Percentiles rank a stretch among this genome's conserved stretches.
phyloP scores from a whole-genome alignment of 2,113 vertebrate genomes.

The Acrocephalus arundinaceus region DNA sequence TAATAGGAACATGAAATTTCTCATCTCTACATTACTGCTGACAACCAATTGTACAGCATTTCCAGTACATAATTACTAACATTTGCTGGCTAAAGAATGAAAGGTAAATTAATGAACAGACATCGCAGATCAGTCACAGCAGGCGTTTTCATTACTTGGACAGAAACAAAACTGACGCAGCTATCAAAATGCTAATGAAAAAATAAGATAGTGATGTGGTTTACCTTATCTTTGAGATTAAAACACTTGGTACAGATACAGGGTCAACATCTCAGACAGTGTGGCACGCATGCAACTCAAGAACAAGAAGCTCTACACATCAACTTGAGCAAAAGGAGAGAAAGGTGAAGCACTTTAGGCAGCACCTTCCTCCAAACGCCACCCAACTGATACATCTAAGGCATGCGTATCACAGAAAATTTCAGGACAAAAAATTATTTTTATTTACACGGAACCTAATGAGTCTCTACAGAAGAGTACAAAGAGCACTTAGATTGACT shows the following conservation, averaged over 20 bases:
- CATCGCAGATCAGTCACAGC: background rate
- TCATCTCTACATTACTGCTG: background rate
- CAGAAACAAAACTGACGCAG: background rate
- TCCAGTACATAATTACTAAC: background rate
- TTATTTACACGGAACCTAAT: background rate
- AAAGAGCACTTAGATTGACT: background rate
- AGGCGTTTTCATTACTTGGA: background rate
- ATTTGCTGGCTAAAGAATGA: background rate
- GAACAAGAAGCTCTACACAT: background rate
- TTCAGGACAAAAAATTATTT: background rate
- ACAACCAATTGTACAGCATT: background rate
- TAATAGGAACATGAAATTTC: background rate
- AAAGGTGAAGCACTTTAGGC: background rate
- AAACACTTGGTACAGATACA: background rate
- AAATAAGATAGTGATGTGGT: background rate
- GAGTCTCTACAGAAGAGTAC: background rate
- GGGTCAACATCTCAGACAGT: background rate
- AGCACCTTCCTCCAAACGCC: background rate
- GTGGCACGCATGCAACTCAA: background rate
- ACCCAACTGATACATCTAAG: background rate
- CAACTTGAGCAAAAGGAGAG: background rate
- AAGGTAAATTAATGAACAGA: background rate
- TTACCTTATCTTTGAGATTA: background rate
- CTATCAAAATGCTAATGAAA: background rate
- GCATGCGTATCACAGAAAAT: background rate